These are phyloP conservation scores for Macrosiphum euphorbiae DNA, from an alignment of 2,888 invertebrate genomes.

Conservation along the genomic window DNA sequence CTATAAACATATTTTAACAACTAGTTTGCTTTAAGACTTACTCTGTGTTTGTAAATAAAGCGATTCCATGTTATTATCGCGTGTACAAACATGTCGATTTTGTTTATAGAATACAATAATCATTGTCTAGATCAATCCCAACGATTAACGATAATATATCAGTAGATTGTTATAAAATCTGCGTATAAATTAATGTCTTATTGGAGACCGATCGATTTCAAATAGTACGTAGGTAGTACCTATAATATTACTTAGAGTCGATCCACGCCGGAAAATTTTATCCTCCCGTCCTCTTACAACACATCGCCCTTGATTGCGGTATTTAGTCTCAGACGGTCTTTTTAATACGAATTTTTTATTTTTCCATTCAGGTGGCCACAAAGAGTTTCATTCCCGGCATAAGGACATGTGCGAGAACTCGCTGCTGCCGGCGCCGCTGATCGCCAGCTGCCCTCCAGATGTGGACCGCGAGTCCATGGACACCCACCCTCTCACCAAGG, in stretches of 20 bases:
- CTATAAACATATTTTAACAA: neutral
- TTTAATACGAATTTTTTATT: conserved; percentile 44
- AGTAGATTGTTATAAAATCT: neutral
- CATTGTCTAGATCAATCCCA: neutral
- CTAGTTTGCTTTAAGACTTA: neutral
- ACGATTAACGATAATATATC: neutral
- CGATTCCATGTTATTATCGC: neutral
- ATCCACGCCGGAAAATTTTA: neutral
- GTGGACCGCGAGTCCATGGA: conserved; percentile 75
- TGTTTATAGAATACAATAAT: neutral
- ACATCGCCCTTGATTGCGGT: neutral
- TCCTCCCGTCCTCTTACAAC: neutral
- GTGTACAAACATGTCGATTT: neutral
- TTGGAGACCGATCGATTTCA: neutral
- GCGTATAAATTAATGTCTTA: neutral
- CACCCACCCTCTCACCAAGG: conserved; percentile 82
- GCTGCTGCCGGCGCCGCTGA: conserved; percentile 72
- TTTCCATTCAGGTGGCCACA: conserved; percentile 76
- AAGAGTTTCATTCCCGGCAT: conserved; percentile 80
- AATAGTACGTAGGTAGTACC: neutral
- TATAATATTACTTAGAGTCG: neutral
- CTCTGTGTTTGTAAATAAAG: conserved; percentile 31
- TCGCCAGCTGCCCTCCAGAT: conserved; percentile 69
- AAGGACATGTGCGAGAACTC: conserved; percentile 81
- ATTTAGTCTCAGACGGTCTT: neutral